Evolutionary conservation across 1,140 invertebrate species (phyloP).

Genomic region (Portunus trituberculatus): DNA sequence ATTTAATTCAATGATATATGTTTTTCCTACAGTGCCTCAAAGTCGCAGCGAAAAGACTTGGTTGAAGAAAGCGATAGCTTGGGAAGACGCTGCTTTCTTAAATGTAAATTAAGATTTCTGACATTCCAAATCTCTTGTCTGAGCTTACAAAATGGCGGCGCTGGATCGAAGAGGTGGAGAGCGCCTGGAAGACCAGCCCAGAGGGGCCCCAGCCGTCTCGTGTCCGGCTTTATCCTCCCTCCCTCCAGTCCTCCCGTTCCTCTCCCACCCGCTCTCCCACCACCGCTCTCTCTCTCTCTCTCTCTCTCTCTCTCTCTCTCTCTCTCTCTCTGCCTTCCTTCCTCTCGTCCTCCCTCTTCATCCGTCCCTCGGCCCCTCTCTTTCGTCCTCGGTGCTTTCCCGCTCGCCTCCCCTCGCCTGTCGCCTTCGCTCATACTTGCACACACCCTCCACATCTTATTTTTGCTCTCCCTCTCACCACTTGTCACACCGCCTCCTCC

Average conservation of each 20-base stretch:
- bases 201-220: conserved; percentile 57
- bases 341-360: neutral
- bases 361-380: conserved; percentile 38
- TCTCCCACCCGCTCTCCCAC: conserved; percentile 24
- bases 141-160: conserved; percentile 74
- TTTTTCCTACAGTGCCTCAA: conserved; percentile 8
- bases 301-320: neutral
- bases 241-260: conserved; percentile 34
- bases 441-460: conserved; percentile 25
- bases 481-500: neutral
- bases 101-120: conserved; percentile 73
- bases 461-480: neutral
- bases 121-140: conserved; percentile 75
- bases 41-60: neutral
- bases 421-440: neutral
- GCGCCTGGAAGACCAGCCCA: conserved; percentile 66
- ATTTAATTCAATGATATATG: conserved; percentile 63
- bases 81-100: conserved; percentile 54
- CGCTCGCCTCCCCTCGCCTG: neutral
- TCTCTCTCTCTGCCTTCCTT: neutral
- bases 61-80: neutral
- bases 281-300: conserved; percentile 14
- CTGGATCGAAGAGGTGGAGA: conserved; percentile 71
- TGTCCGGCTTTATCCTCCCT: conserved; percentile 63
- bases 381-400: neutral